A percentile compares a stretch with the other conserved stretches of the same genome.
phyloP scores from a whole-genome alignment of 2,888 invertebrate genomes.

The Rotaria socialis region DNA sequence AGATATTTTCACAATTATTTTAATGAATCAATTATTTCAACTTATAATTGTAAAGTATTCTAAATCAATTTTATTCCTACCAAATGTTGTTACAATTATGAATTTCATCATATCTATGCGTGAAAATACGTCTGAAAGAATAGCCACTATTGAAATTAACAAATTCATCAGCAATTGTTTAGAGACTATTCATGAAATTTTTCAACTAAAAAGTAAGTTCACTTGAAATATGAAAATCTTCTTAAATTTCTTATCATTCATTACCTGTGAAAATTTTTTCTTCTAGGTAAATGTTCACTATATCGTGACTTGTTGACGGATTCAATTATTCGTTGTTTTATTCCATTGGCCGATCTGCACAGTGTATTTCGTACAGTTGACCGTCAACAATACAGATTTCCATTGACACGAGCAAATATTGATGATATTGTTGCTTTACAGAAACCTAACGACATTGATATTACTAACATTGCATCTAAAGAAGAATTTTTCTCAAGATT shows the following conservation, averaged over 20 bases:
- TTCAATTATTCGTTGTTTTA: background rate
- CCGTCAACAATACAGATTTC: background rate
- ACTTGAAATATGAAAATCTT: background rate
- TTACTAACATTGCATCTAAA: background rate
- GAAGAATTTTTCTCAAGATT: background rate
- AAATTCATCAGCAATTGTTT: no score
- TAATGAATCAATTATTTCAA: background rate
- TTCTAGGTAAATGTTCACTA: background rate
- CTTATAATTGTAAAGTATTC: background rate
- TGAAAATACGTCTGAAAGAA: background rate
- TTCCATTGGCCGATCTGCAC: background rate
- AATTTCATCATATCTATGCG: background rate
- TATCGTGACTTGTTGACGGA: background rate
- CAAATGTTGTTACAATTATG: background rate
- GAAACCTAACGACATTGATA: background rate
- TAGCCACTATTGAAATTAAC: background rate
- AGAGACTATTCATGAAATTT: background rate
- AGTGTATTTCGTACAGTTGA: background rate
- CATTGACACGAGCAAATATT: background rate
- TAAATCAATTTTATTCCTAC: background rate
- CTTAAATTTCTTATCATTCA: no score
- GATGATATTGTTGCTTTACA: background rate
- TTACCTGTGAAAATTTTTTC: background rate
- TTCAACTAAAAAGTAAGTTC: background rate
- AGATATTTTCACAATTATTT: background rate